Conservation (phyloP, 1,140 invertebrate species). For the Popillia japonica region DNA sequence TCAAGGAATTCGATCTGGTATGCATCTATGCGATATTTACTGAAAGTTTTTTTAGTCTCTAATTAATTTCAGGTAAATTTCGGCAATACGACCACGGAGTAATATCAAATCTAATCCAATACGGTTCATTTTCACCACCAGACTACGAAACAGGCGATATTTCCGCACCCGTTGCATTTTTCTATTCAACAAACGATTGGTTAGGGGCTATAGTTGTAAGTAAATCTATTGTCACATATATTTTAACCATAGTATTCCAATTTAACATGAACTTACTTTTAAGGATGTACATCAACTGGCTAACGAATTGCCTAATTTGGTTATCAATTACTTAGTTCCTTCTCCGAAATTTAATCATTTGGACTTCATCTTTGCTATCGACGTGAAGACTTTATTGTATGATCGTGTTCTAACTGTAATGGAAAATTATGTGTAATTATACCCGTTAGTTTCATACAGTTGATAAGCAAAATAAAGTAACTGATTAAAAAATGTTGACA, state of each 20-base stretch:
- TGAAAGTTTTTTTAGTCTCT: neutral
- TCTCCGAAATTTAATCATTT: neutral
- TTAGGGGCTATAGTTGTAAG: conserved; percentile 50
- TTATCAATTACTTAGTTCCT: neutral
- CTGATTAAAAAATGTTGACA: too few relatives aligned
- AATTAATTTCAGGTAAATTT: neutral
- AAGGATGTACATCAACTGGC: too few relatives aligned
- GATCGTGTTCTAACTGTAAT: neutral
- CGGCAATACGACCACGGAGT: conserved; percentile 70
- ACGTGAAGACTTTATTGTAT: neutral
- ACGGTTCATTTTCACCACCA: conserved; percentile 58
- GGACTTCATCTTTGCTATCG: neutral
- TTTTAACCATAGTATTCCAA: too few relatives aligned
- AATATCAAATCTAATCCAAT: conserved; percentile 47
- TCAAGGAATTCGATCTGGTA: neutral
- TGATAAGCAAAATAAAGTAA: too few relatives aligned
- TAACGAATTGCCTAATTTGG: neutral
- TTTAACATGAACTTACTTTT: too few relatives aligned
- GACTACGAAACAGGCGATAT: conserved; percentile 66
- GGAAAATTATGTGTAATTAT: too few relatives aligned
- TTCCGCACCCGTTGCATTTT: conserved; percentile 64
- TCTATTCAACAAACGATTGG: conserved; percentile 64
- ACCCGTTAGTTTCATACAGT: too few relatives aligned
- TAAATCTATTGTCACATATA: too few relatives aligned
- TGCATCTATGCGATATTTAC: neutral